A percentile compares a stretch with the other conserved stretches of the same genome.
phyloP scores from a whole-genome alignment of 2,113 vertebrate genomes.

The Labrus mixtus region DNA sequence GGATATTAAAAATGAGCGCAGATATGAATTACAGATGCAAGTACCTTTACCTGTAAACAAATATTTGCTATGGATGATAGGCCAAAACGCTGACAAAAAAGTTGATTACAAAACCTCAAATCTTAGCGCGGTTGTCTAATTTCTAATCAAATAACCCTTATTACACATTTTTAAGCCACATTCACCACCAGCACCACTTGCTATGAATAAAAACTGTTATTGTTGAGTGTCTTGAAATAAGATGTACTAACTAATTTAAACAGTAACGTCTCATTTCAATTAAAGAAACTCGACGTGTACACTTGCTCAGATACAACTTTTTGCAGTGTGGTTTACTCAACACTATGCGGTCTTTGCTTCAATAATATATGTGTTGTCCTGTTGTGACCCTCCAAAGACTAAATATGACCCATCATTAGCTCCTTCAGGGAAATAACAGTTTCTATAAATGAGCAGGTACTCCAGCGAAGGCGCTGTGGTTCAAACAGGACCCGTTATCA shows the following conservation, averaged over 20 bases:
- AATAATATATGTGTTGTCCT: not conserved
- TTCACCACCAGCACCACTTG: no score
- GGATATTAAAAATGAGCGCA: no score
- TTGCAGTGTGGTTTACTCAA: not conserved
- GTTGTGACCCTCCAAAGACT: conserved; percentile 9
- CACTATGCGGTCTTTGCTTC: not conserved
- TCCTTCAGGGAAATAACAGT: not conserved
- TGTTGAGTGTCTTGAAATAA: not conserved
- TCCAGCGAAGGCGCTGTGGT: conserved; percentile 15
- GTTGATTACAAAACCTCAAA: not conserved
- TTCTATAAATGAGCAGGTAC: conserved; percentile 26
- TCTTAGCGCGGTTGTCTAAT: no score
- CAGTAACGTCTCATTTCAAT: no score
- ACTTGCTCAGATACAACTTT: no score
- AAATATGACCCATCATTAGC: conserved; percentile 19
- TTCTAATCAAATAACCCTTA: no score
- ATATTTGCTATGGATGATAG: no score
- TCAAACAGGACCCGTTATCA: conserved; percentile 33
- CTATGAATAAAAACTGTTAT: no score
- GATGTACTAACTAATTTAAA: not conserved
- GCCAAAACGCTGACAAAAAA: not conserved
- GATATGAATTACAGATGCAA: no score
- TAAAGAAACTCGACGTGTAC: no score
- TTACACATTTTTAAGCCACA: no score
- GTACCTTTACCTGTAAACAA: no score